Base-by-base conservation (phyloP, 1,140 invertebrate species). In the Pomacea maculata region DNA sequence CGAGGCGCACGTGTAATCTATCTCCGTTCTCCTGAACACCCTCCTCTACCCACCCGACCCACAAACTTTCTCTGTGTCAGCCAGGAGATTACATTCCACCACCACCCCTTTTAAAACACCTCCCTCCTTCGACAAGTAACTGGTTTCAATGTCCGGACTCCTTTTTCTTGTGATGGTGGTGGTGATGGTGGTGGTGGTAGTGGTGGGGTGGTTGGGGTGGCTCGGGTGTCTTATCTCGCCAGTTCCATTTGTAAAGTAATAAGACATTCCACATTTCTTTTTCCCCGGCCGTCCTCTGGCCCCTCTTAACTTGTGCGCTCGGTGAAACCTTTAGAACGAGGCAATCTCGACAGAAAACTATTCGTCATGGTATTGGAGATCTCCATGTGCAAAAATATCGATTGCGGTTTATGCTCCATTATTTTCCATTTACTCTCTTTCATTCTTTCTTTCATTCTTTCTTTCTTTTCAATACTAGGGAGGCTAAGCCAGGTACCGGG, bases 231-330 rank as follows among this genome's bases (percentile, higher is more conserved):
- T 75, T 75, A 75, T 75, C 73, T 75, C 55, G 14, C 19, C 52
- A n/a, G 73, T 57, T 52, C 52, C 73, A 57, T 75, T 75, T 75
- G 73, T 75, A n/a, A 57, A 57, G 73, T 57, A 75, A 75, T 75
- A 75, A 75, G 52, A 17, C 57, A 61, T 61, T 61, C 57, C 57
- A 61, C 57, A 61, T 61, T 61, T 61, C 11, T 17, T 1, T 61
- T 61, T 61, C 15, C 15, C 57, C 57, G 57, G 11, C 57, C 57
- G 15, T 61, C 9, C 57, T 61, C 57, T 61, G 57, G 11, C 57
- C 57, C 15, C 57, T 11, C 15, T 61, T 61, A 61, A 61, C 57
- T 61, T 61, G 11, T 61, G 57, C 57, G 15, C 57, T 14, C 57
- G 11, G 15, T 17, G 57, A 61, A 61, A 17, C 57, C 57, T 61